These are phyloP conservation scores for Cyphomyrmex costatus DNA, from an alignment of 1,140 invertebrate species.

Conservation along the genomic window DNA sequence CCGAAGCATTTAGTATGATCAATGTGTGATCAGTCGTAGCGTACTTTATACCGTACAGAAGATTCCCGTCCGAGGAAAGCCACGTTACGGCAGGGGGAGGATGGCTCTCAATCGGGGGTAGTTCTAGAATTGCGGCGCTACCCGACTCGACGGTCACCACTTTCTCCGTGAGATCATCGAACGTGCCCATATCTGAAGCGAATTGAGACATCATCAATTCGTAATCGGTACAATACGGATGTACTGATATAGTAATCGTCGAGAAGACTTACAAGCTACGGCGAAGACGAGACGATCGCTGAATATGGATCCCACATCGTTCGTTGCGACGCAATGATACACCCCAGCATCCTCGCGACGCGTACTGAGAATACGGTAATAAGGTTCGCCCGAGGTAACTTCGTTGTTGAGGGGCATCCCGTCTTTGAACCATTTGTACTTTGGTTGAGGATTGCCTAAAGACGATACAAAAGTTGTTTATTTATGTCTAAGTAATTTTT, in stretches of 20 bases:
- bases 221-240: neutral
- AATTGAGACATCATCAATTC: neutral
- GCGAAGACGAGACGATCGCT: constrained; percentile 95
- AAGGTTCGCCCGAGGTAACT: constrained; percentile 89
- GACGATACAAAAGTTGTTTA: neutral
- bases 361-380: constrained; percentile 93
- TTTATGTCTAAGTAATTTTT: neutral
- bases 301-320: constrained; percentile 95
- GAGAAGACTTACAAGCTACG: constrained; percentile 94
- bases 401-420: constrained; percentile 91
- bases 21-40: constrained; percentile 90
- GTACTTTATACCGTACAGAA: constrained; percentile 94
- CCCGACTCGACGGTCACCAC: constrained; percentile 91
- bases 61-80: constrained; percentile 91
- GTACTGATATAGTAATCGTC: neutral
- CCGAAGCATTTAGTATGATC: constrained; percentile 92
- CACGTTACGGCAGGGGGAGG: constrained; percentile 94
- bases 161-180: constrained; percentile 90
- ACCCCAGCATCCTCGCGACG: constrained; percentile 93
- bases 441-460: constrained; percentile 94
- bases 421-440: constrained; percentile 96
- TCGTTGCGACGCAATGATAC: constrained; percentile 96
- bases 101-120: constrained; percentile 94
- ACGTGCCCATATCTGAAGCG: constrained; percentile 93
- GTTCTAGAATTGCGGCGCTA: constrained; percentile 92